Evolutionary conservation across 2,888 invertebrate species (phyloP).

Genomic region (Apamea monoglypha): DNA sequence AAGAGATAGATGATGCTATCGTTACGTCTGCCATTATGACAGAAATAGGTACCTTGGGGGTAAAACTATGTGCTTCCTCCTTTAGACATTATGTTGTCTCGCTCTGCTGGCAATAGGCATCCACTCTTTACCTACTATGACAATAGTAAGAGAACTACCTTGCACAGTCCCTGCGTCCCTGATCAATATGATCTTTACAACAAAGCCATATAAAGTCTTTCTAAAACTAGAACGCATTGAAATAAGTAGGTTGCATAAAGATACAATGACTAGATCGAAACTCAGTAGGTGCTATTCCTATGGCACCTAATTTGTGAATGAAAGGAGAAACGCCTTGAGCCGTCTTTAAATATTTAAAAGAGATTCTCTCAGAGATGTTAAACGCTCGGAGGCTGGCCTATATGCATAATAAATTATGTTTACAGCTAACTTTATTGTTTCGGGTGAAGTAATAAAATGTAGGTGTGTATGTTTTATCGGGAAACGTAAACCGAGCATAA

Average conservation of each 20-base stretch:
- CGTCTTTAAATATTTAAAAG: constrained; percentile 76
- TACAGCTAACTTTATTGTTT: constrained; percentile 67
- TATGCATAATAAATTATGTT: constrained; percentile 76
- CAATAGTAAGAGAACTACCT: neutral
- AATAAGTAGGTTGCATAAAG: constrained; percentile 1
- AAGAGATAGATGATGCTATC: neutral
- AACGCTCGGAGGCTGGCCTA: constrained; percentile 69
- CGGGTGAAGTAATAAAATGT: constrained; percentile 60
- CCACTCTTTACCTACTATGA: neutral
- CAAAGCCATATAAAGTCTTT: neutral
- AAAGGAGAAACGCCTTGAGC: constrained; percentile 63
- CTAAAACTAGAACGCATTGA: neutral
- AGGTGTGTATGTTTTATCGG: constrained; percentile 42
- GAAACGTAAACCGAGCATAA: constrained; percentile 53
- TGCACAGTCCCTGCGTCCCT: neutral
- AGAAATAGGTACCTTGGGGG: neutral
- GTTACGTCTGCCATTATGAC: neutral
- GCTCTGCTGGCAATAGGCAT: neutral
- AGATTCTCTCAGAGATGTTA: constrained; percentile 70
- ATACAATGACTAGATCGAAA: constrained; percentile 14
- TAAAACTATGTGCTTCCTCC: neutral
- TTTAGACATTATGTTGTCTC: neutral
- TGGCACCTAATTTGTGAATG: constrained; percentile 69
- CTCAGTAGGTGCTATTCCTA: constrained; percentile 25
- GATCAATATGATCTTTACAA: neutral